phyloP scores from a whole-genome alignment of 2,113 vertebrate genomes.

The Ptychochromis oligacanthus region DNA sequence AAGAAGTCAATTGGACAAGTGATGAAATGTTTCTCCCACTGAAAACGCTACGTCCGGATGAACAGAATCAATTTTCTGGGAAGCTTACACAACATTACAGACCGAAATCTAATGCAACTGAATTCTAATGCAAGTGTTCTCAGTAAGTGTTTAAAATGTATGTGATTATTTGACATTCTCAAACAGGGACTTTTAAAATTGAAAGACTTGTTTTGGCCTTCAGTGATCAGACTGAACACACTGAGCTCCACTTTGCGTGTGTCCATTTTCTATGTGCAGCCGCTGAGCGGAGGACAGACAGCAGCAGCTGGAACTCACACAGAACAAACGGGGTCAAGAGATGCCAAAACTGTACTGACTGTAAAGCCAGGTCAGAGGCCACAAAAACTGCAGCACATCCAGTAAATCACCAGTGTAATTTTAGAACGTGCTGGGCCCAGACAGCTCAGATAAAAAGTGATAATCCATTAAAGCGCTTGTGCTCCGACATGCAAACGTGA shows the following conservation, averaged over 20 bases:
- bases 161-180: background rate
- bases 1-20: no score
- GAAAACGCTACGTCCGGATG: no score
- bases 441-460: background rate
- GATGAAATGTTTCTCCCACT: no score
- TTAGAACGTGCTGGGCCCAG: slow-evolving; percentile 4
- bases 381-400: slow-evolving; percentile 22
- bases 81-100: background rate
- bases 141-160: background rate
- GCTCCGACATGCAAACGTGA: background rate
- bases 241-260: background rate
- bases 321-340: slow-evolving; percentile 70
- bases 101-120: background rate
- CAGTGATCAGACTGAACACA: rapidly evolving
- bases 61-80: no score
- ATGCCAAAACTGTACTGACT: slow-evolving; percentile 67
- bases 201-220: background rate
- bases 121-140: background rate
- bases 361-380: slow-evolving; percentile 72
- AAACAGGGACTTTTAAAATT: background rate
- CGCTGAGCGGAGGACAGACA: slow-evolving; percentile 53
- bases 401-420: background rate
- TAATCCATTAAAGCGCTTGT: background rate
- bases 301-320: slow-evolving; percentile 69
- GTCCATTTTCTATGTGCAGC: background rate